These are phyloP conservation scores for Microcebus murinus DNA, from an alignment of 2,113 vertebrate species.

Conservation along the genomic window DNA sequence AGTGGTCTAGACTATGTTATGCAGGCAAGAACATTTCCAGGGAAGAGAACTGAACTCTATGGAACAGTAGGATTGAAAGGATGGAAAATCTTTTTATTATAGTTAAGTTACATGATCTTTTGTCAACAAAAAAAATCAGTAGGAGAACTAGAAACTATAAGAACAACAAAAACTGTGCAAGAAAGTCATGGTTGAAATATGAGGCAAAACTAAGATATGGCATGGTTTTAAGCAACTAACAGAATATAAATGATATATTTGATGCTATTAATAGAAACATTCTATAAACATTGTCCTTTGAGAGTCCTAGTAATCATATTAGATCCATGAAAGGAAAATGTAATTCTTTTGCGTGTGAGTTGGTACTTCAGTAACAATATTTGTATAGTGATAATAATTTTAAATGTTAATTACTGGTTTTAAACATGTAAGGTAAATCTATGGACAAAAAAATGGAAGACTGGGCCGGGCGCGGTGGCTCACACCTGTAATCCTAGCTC, in stretches of 20 bases:
- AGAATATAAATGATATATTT: not conserved
- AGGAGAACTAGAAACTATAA: not conserved
- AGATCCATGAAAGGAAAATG: not conserved
- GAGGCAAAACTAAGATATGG: not conserved
- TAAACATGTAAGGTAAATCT: not conserved
- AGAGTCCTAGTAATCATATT: not conserved
- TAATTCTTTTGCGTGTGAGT: not conserved
- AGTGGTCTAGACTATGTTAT: not conserved
- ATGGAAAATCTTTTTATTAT: not conserved
- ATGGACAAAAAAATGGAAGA: not conserved
- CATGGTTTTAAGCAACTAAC: not conserved
- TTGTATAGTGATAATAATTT: not conserved
- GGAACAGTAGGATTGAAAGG: not conserved
- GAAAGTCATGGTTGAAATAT: not conserved
- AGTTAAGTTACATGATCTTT: not conserved
- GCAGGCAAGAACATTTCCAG: not conserved
- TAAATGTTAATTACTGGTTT: not conserved
- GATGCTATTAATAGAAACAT: not conserved
- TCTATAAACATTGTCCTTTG: not conserved
- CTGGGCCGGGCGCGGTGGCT: too few species aligned
- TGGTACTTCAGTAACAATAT: not conserved
- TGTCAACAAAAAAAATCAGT: not conserved
- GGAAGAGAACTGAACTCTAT: not conserved
- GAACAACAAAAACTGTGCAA: not conserved
- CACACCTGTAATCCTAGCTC: too few species aligned